A percentile compares a stretch with the other conserved stretches of the same genome.
Conservation (phyloP, 2,888 invertebrate genomes). For the Pandemis cinnamomeana region DNA sequence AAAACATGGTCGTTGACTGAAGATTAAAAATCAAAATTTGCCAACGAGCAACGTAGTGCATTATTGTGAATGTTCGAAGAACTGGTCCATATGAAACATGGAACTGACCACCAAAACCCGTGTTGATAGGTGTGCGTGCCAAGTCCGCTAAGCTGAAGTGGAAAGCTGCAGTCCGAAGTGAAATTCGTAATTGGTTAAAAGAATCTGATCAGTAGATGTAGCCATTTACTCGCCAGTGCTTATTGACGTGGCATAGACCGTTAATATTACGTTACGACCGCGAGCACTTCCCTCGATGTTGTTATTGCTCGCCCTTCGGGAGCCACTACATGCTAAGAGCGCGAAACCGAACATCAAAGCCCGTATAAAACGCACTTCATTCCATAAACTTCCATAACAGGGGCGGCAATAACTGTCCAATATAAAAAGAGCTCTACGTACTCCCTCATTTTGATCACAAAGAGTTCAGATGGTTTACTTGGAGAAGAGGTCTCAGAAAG, state of each 20-base stretch:
- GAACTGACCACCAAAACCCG: no score
- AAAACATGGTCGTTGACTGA: no score
- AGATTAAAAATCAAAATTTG: no score
- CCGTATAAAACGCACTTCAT: constrained; percentile 79
- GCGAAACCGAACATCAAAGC: constrained; percentile 79
- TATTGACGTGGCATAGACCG: constrained; percentile 60
- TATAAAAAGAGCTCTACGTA: constrained; percentile 60
- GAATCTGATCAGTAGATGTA: constrained; percentile 8
- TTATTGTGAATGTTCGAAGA: no score
- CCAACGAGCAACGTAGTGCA: no score
- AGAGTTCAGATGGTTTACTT: constrained; percentile 45
- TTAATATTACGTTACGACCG: constrained; percentile 61
- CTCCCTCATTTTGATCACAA: constrained; percentile 46
- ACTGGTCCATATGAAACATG: no score
- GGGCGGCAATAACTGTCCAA: constrained; percentile 66
- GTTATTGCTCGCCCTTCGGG: constrained; percentile 72
- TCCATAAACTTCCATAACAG: constrained; percentile 77
- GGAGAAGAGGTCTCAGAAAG: constrained; percentile 57
- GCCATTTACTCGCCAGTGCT: constrained; percentile 48
- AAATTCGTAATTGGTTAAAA: no score
- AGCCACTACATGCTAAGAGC: constrained; percentile 73
- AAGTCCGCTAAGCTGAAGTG: no score
- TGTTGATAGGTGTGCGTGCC: no score
- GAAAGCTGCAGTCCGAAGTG: no score
- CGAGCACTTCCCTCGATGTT: constrained; percentile 68